A percentile compares a stretch with the other conserved stretches of the same genome.
phyloP scores from a whole-genome alignment of 1,140 invertebrate genomes.

The Apis florea region DNA sequence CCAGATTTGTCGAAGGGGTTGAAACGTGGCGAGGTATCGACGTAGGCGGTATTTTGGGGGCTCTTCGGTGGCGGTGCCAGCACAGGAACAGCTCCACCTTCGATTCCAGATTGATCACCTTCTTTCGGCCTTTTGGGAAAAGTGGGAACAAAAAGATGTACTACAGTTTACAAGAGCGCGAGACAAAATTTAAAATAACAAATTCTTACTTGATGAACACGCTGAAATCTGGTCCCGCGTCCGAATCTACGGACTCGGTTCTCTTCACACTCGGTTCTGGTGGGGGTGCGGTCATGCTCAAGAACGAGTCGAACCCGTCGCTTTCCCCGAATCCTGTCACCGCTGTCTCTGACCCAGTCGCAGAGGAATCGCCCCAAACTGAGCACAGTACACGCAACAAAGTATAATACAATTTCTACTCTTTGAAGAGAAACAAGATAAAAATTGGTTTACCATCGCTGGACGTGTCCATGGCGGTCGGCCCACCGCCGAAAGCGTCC shows the following conservation, averaged over 20 bases:
- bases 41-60: constrained; percentile 80
- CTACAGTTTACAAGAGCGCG: background rate
- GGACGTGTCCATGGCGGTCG: constrained; percentile 77
- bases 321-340: constrained; percentile 84
- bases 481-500: constrained; percentile 80
- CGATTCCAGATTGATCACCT: constrained; percentile 68
- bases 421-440: background rate
- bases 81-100: constrained; percentile 83
- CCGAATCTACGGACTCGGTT: constrained; percentile 87
- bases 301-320: constrained; percentile 91
- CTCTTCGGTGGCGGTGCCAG: constrained; percentile 88
- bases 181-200: constrained; percentile 1
- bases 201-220: constrained; percentile 88
- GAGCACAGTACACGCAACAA: constrained; percentile 45
- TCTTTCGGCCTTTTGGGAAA: constrained; percentile 84
- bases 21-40: constrained; percentile 80
- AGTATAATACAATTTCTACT: background rate
- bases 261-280: constrained; percentile 82
- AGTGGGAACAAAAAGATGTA: constrained; percentile 51
- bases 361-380: constrained; percentile 83
- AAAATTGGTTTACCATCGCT: constrained; percentile 76
- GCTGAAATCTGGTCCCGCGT: constrained; percentile 88
- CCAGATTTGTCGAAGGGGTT: constrained; percentile 90
- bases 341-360: constrained; percentile 73
- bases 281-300: constrained; percentile 88